Evolutionary conservation across 2,797 vertebrate genomes (phyloP).

Genomic region (Cryptoprocta ferox): DNA sequence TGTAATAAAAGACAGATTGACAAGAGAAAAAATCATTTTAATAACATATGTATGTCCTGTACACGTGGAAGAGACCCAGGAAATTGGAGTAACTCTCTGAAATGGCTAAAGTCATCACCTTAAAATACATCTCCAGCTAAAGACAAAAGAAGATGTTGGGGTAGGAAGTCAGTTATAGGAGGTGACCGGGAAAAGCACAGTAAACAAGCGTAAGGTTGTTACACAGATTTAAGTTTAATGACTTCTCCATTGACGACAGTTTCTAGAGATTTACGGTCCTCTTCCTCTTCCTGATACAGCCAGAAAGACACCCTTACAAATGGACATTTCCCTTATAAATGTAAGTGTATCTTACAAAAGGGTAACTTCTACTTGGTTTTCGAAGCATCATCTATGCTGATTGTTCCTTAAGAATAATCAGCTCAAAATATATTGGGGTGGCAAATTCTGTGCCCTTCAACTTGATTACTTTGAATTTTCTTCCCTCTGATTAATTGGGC

Average conservation of each 20-base stretch:
- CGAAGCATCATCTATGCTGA: neutral
- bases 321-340: neutral
- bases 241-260: neutral
- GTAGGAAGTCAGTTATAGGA: neutral
- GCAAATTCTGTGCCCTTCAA: neutral
- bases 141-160: neutral
- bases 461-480: conserved; percentile 9
- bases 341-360: neutral
- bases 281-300: neutral
- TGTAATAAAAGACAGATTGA: neutral
- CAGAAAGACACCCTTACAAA: neutral
- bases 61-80: neutral
- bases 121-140: neutral
- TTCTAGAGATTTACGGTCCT: neutral
- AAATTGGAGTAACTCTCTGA: neutral
- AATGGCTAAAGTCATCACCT: neutral
- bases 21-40: neutral
- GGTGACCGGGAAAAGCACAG: neutral
- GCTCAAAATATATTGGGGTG: neutral
- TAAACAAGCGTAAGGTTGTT: neutral
- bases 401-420: neutral
- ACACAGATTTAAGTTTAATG: neutral
- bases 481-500: neutral
- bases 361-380: neutral
- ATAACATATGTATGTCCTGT: neutral